Base-by-base conservation (phyloP, 2,888 invertebrate genomes). In the Hydrotaea diabolus region DNA sequence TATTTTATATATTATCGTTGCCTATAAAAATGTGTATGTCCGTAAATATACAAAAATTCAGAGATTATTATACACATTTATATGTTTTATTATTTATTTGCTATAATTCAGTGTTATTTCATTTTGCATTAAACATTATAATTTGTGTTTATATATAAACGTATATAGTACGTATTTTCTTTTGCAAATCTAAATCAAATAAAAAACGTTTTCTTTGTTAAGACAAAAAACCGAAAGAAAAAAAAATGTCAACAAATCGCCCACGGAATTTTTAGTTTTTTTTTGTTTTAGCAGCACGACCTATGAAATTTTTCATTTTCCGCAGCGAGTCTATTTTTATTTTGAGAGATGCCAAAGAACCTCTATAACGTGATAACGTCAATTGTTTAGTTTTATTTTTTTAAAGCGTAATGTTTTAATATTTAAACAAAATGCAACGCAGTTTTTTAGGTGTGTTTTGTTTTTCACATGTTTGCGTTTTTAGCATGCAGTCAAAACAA, bases 241-340 rank as follows among this genome's bases (percentile, higher is more conserved):
- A 21, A 11, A 66, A 57, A 73, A 66, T 82, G 66, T 74, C 57
- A 74, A 71, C 69, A 78, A 57, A 59, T 39, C 77, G 59, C 59
- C 82, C 72, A 77, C 81, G 73, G 19, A 26, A 2, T 49, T 69
- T 73, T 53, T 13, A 36, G 49, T 13, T 8, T 19, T 19, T 26
- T 36, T 80, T 57, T 57, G n/a, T n/a, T 19, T 46, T 23, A 59
- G 13, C 55, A 53, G n/a, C 53, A 55, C 55, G 55, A 55, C 55
- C 55, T 55, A 55, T 21, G n/a, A 55, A 55, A 55, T 55, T 55
- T 19, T 59, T 21, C 2, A 55, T 55, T 21, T 19, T 55, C 21
- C 21, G 21, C 21, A 55, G n/a, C 11, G 11, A 21, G 5, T 55
- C 21, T 59, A 59, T 59, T 59, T 59, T 26, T 23, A 15, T 23